These are phyloP conservation scores for Meiosimyza platycephala DNA, from an alignment of 2,888 invertebrate species.

Conservation along the genomic window DNA sequence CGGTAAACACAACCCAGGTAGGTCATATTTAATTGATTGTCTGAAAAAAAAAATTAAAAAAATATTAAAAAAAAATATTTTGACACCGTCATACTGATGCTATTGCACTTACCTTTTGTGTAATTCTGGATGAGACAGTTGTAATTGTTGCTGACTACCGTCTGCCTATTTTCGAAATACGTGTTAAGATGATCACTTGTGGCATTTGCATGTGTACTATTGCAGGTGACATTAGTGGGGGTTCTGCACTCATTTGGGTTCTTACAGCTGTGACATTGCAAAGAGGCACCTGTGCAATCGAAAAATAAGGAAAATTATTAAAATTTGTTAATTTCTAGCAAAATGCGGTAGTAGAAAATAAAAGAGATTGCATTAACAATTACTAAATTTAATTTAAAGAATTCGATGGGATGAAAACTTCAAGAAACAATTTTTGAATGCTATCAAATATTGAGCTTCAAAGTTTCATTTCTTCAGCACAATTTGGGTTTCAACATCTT, in stretches of 20 bases:
- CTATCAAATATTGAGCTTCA: no score
- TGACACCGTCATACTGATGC: not conserved
- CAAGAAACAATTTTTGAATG: no score
- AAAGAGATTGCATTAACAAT: no score
- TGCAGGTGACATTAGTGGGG: conserved; percentile 30
- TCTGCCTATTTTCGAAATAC: conserved; percentile 26
- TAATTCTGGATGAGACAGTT: conserved; percentile 47
- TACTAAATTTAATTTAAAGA: no score
- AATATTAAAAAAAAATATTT: not conserved
- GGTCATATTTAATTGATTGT: not conserved
- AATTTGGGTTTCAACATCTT: no score
- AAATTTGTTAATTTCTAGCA: no score
- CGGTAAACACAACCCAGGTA: conserved; percentile 21
- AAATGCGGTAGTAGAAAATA: no score
- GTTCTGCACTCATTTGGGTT: conserved; percentile 19
- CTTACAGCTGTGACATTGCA: conserved; percentile 37
- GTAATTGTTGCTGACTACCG: conserved; percentile 36
- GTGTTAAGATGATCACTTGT: conserved; percentile 13
- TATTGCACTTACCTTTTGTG: conserved; percentile 46
- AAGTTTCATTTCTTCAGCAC: no score
- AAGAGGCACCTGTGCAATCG: conserved; percentile 3
- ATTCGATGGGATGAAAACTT: no score
- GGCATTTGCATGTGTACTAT: conserved; percentile 24
- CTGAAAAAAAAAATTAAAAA: conserved; percentile 1
- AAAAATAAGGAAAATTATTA: not conserved